Conservation (phyloP, 2,113 vertebrate genomes). For the Drymodes brunneopygia region DNA sequence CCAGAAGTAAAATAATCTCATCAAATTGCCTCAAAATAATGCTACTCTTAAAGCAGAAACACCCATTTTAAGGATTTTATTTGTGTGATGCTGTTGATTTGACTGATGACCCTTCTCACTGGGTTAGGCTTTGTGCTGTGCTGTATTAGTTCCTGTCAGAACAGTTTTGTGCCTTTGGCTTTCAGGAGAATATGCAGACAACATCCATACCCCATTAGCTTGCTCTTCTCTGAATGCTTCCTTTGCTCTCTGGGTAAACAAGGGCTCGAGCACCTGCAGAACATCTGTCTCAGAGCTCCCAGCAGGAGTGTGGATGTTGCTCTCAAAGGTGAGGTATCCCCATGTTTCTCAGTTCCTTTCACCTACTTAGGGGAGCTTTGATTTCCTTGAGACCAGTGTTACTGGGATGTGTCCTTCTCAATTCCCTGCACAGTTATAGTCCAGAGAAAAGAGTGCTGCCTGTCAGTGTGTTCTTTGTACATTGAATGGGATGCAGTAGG, state of each 20-base stretch:
- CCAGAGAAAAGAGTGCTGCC: background rate
- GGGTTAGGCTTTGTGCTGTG: background rate
- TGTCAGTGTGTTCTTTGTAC: background rate
- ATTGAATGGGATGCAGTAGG: background rate
- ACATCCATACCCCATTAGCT: background rate
- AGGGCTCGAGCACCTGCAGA: background rate
- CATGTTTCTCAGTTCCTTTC: background rate
- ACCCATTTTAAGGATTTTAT: background rate
- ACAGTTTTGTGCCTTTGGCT: background rate
- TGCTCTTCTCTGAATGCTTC: background rate
- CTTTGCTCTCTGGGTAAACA: background rate
- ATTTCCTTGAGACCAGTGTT: background rate
- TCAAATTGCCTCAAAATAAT: background rate
- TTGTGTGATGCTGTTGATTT: background rate
- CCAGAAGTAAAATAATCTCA: background rate
- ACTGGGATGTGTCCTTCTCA: background rate
- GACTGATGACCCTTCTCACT: background rate
- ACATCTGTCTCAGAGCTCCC: background rate
- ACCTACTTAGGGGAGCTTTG: background rate
- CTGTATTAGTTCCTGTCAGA: background rate
- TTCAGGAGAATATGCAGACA: background rate
- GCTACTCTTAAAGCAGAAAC: background rate
- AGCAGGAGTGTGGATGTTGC: background rate
- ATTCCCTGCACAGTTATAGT: accelerated
- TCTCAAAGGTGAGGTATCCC: background rate